Conservation (phyloP, 2,888 invertebrate species). For the Morinoia aosen region DNA sequence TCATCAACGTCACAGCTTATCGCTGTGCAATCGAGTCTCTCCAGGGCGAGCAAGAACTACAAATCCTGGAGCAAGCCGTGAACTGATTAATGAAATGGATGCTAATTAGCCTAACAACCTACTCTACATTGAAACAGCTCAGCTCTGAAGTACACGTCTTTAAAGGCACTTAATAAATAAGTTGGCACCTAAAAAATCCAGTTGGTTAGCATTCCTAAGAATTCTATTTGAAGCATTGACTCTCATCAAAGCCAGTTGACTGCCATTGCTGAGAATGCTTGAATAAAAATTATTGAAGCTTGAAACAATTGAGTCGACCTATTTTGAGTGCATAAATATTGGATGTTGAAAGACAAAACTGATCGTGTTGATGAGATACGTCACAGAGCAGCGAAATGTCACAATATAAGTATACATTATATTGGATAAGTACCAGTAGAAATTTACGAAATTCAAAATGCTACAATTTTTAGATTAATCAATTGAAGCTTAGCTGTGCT, state of each 20-base stretch:
- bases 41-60: neutral
- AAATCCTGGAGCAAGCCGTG: neutral
- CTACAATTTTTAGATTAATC: too few relatives aligned
- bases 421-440: too few relatives aligned
- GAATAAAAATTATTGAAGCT: neutral
- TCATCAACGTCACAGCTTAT: neutral
- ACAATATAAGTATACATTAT: neutral
- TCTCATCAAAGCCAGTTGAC: neutral
- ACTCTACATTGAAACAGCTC: neutral
- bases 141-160: neutral
- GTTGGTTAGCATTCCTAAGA: neutral
- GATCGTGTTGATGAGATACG: neutral
- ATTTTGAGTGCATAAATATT: neutral
- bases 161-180: neutral
- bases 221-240: neutral
- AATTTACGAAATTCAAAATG: too few relatives aligned
- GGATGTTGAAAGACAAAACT: neutral
- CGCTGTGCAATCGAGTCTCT: neutral
- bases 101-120: neutral
- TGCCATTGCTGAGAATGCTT: neutral
- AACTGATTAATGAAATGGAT: neutral
- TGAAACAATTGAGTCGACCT: neutral
- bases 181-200: neutral
- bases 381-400: neutral
- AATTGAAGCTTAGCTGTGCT: too few relatives aligned